phyloP scores from a whole-genome alignment of 2,797 vertebrate genomes.

The Carcharodon carcharias region DNA sequence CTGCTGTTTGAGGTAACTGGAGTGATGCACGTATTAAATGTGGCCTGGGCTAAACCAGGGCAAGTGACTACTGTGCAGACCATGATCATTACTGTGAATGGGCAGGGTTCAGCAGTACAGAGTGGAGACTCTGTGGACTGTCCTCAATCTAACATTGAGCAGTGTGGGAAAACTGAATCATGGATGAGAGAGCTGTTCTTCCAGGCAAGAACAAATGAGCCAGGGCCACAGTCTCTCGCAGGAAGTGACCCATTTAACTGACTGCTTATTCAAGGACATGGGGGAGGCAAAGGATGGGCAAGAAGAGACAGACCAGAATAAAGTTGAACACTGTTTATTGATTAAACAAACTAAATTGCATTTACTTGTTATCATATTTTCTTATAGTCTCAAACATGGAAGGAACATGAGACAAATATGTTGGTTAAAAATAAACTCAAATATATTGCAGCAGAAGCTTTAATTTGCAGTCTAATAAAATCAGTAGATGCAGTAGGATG shows the following conservation, averaged over 20 bases:
- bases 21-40: neutral
- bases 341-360: conserved; percentile 12
- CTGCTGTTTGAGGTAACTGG: neutral
- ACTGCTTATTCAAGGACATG: neutral
- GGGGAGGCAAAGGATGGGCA: neutral
- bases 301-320: neutral
- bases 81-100: neutral
- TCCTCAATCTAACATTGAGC: neutral
- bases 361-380: neutral
- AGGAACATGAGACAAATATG: neutral
- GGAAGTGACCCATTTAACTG: neutral
- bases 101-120: neutral
- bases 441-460: neutral
- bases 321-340: neutral
- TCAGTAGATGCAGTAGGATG: neutral
- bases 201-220: neutral
- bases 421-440: neutral
- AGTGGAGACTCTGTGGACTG: neutral
- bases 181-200: neutral
- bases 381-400: neutral
- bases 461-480: neutral
- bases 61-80: neutral
- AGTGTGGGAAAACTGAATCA: neutral
- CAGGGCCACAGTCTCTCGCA: neutral
- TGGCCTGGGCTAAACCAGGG: neutral